Evolutionary conservation across 2,113 vertebrate genomes (phyloP).

Genomic region (Junco hyemalis): DNA sequence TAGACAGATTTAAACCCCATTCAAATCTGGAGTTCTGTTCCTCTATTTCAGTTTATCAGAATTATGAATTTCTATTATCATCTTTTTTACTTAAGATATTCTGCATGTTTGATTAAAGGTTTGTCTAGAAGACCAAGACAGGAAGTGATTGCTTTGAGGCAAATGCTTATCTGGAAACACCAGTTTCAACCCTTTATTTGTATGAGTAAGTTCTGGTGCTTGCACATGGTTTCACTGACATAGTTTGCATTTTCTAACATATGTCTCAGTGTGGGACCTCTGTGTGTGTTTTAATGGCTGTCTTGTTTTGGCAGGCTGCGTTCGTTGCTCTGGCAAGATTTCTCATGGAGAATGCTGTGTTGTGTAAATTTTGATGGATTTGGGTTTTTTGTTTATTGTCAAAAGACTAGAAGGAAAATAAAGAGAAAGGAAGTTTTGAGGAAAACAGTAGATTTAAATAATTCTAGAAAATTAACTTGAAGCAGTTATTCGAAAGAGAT

Average conservation of each 20-base stretch:
- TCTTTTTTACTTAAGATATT: not conserved
- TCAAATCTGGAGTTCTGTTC: not conserved
- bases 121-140: not conserved
- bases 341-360: not conserved
- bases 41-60: not conserved
- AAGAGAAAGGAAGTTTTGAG: not conserved
- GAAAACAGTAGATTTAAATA: not conserved
- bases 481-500: not conserved
- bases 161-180: not conserved
- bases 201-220: not conserved
- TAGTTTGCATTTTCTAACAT: conserved; percentile 28
- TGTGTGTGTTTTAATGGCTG: conserved; percentile 37
- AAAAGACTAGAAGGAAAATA: not conserved
- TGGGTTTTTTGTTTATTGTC: not conserved
- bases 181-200: not conserved
- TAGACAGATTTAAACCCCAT: accelerated
- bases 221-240: not conserved
- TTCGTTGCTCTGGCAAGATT: not conserved
- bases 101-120: not conserved
- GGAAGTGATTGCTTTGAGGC: not conserved
- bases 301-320: not conserved
- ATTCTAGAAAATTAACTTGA: not conserved
- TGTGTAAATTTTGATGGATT: not conserved
- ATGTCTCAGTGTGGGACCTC: conserved; percentile 38
- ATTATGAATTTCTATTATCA: not conserved